Evolutionary conservation across 2,797 vertebrate genomes (phyloP).

Genomic region (Gobio occitaniae): DNA sequence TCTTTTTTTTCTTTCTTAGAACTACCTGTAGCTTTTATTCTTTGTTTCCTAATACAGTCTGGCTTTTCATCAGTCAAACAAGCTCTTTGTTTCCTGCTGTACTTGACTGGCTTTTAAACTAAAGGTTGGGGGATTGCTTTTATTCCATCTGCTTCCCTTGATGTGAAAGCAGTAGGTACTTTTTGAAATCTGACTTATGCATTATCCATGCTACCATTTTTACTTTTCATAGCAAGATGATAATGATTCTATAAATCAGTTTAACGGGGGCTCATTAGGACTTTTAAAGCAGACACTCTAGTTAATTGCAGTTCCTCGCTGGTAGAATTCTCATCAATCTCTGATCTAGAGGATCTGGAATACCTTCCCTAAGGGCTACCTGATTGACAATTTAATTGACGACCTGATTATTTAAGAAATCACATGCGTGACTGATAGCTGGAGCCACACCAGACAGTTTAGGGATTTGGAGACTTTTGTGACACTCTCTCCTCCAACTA

Average conservation of each 20-base stretch:
- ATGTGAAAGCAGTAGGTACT: constrained; percentile 22
- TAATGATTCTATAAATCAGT: constrained; percentile 39
- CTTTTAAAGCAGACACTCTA: constrained; percentile 7
- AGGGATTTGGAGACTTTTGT: constrained; percentile 21
- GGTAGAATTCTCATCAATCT: constrained; percentile 10
- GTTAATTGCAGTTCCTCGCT: constrained; percentile 26
- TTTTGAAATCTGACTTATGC: constrained; percentile 4
- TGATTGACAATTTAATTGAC: constrained; percentile 36
- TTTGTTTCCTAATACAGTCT: background rate
- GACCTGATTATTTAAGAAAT: constrained; percentile 37
- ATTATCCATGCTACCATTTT: background rate
- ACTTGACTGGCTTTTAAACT: constrained; percentile 16
- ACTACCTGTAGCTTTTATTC: constrained; percentile 10
- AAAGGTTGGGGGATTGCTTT: constrained; percentile 23
- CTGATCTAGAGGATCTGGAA: constrained; percentile 15
- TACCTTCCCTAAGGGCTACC: constrained; percentile 15
- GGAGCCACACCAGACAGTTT: background rate
- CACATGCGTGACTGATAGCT: constrained; percentile 16
- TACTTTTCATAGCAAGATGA: constrained; percentile 25
- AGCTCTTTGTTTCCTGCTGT: background rate
- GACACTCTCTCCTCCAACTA: background rate
- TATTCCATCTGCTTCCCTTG: constrained; percentile 4
- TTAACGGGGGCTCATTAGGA: constrained; percentile 20
- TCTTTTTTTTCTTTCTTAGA: background rate
- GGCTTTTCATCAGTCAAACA: constrained; percentile 24